A percentile compares a stretch with the other conserved stretches of the same genome.
Evolutionary conservation across 2,797 vertebrate species (phyloP).

Genomic region (Aerospiza tachiro): DNA sequence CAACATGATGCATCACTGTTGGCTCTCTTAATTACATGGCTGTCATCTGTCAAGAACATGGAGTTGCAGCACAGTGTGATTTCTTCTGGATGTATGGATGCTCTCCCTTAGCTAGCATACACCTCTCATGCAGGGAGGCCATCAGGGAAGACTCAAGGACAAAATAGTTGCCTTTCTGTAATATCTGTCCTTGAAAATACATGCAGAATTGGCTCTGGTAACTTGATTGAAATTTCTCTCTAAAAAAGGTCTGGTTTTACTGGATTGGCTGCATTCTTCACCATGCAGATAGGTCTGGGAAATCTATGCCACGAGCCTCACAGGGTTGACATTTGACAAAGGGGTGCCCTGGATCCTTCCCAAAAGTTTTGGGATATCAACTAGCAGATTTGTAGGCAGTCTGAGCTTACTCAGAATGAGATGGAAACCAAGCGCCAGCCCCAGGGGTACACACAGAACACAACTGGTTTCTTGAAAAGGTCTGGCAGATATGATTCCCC

Average conservation of each 20-base stretch:
- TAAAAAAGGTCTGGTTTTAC: background rate
- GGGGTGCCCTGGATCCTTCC: background rate
- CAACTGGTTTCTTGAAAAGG: background rate
- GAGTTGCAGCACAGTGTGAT: background rate
- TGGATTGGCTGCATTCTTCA: background rate
- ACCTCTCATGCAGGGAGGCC: background rate
- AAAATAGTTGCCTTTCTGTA: background rate
- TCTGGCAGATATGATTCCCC: background rate
- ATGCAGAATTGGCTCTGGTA: background rate
- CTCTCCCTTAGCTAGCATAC: background rate
- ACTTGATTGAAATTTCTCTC: background rate
- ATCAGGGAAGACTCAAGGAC: background rate
- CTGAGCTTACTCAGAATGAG: background rate
- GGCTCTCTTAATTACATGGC: background rate
- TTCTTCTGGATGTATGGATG: background rate
- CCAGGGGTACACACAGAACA: background rate
- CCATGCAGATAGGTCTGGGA: accelerated
- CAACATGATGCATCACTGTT: background rate
- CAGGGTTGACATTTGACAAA: background rate
- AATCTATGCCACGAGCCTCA: background rate
- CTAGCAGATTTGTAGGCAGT: background rate
- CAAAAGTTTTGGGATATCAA: background rate
- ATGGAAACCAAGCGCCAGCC: background rate
- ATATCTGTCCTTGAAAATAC: background rate
- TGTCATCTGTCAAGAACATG: background rate